A percentile compares a stretch with the other conserved stretches of the same genome.
phyloP scores from a whole-genome alignment of 2,113 vertebrate genomes.

The Coturnix japonica region DNA sequence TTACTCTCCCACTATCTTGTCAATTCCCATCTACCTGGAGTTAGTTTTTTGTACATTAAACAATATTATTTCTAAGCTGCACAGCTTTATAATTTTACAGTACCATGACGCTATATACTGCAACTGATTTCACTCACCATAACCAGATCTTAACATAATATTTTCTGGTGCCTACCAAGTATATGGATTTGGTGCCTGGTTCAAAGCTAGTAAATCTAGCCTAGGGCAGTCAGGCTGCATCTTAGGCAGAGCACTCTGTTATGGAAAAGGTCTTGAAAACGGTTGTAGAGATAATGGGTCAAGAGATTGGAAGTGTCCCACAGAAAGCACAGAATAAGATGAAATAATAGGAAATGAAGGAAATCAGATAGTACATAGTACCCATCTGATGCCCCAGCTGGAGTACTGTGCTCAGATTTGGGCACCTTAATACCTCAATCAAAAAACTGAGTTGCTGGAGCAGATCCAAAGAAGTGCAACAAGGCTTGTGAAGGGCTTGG shows the following conservation, averaged over 20 bases:
- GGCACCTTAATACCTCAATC: too few species aligned
- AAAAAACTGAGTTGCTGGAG: too few species aligned
- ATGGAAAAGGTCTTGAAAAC: not conserved
- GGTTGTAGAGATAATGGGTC: not conserved
- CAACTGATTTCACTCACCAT: not conserved
- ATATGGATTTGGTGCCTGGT: not conserved
- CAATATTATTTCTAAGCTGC: not conserved
- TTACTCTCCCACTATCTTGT: not conserved
- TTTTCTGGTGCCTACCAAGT: not conserved
- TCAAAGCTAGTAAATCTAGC: not conserved
- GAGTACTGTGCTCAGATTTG: too few species aligned
- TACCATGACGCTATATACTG: not conserved
- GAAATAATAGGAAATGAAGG: not conserved
- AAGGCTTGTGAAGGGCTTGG: too few species aligned
- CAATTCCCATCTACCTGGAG: fast-evolving
- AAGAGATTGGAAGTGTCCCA: not conserved
- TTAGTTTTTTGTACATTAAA: not conserved
- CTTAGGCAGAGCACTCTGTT: not conserved
- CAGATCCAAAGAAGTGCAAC: too few species aligned
- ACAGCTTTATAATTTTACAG: not conserved
- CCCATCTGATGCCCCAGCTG: too few species aligned
- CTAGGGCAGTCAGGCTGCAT: not conserved
- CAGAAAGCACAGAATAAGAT: not conserved
- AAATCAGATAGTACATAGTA: fast-evolving
- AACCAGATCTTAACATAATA: not conserved